Base-by-base conservation (phyloP, 2,797 vertebrate species). In the Poeciliopsis infans region DNA sequence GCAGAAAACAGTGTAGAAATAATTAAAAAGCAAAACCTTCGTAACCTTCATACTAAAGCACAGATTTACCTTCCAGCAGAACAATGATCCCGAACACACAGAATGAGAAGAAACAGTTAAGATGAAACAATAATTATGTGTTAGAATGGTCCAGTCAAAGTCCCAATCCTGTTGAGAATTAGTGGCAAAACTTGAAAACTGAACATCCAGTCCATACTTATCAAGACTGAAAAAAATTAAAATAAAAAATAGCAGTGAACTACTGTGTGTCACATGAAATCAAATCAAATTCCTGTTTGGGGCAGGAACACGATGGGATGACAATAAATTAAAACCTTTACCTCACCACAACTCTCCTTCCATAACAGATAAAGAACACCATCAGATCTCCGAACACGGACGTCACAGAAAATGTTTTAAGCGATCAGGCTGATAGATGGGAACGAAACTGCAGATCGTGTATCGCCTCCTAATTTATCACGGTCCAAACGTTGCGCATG, bases 381-480 rank as follows among this genome's bases (percentile, higher is more conserved):
- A 43, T 69, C 39, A 43, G 25, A 41, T 45, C 6, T n/a, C n/a
- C 7, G 5, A 43, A 2, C 25, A 45, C 1, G 12, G 39, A 20
- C 20, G 39, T 36, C 61, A 10, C 15, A 66, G 18, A 15, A 41
- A 75, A 75, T 0, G 0, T 23, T 87, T 59, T 18, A 45, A 68
- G 66, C 16, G n/a, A 57, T 75, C 28, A 45, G 36, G 55, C 8
- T 7, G 7, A 5, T 36, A 39, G 20, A 66, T 13, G 39, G 31
- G 31, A 45, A 61, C n/a, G 2, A 49, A 76, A 66, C 53, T 43
- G n/a, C 4, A 28, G 25, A 28, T 46, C 1, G 25, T 28, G 75
- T 51, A 25, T 53, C 47, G 36, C 73, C 71, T 83, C 59, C 75
- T 73, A 70, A 82, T 71, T 86, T 74, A 69, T 87, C 49, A 31